Base-by-base conservation (phyloP, 2,888 invertebrate genomes). In the Resseliella maxima region DNA sequence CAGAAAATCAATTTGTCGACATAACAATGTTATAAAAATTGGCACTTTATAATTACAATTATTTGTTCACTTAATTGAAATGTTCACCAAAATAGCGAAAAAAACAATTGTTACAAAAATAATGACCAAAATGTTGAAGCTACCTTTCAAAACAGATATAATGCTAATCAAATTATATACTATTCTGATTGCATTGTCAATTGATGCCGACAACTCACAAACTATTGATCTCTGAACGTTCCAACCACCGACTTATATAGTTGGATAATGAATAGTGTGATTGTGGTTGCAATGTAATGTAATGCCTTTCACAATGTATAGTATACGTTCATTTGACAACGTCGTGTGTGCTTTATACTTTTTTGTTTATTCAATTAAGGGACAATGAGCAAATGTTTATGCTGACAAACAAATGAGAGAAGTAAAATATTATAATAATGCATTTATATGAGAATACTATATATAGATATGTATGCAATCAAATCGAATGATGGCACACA, bases 341-440 rank as follows among this genome's bases (percentile, higher is more conserved):
- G 15, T 2, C 8, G 46, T 18, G 46, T 18, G 72, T 72, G 31
- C 10, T 72, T 72, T n/a, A n/a, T n/a, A n/a, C n/a, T n/a, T n/a
- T n/a, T n/a, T n/a, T n/a, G n/a, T n/a, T 72, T 72, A 72, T 72
- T 72, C 31, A 72, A 72, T 72, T 72, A 72, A 72, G 31, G 72
- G 15, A 72, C 72, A 72, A 72, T n/a, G 72, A 31, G 15, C 31
- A 72, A 72, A 15, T 72, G 27, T 72, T 72, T 72, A 35, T 18
- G 72, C 72, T 72, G 72, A 10, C 31, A 72, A 72, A 72, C 31
- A 27, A 72, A 72, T n/a, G n/a, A n/a, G n/a, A n/a, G n/a, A 72
- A 72, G 15, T 15, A 31, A 59, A 24, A 59, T 5, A 24, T 50
- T 18, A 18, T 50, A 50, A n/a, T 50, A 12, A 50, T 18, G 21